These are phyloP conservation scores for Chironomus riparius DNA, from an alignment of 2,888 invertebrate genomes.

Conservation along the genomic window DNA sequence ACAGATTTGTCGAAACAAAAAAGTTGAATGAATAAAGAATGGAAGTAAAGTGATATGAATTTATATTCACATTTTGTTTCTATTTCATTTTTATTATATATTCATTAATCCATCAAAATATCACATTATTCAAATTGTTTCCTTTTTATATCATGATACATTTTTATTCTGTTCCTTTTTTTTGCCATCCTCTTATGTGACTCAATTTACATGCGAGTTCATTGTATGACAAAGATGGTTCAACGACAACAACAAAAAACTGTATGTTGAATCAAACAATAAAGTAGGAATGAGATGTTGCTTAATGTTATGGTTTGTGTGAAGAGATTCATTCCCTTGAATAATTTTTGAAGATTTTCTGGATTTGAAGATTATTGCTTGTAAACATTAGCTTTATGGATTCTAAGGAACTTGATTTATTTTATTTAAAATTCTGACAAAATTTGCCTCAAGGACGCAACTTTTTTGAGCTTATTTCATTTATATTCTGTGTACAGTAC, in stretches of 20 bases:
- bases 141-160: too few relatives aligned
- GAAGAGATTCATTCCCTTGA: background rate
- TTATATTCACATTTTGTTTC: background rate
- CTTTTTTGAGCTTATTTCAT: too few relatives aligned
- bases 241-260: too few relatives aligned
- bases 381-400: too few relatives aligned
- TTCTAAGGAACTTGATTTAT: too few relatives aligned
- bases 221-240: background rate
- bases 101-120: background rate
- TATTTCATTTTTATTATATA: background rate
- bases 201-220: background rate
- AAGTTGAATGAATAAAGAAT: background rate
- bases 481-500: too few relatives aligned
- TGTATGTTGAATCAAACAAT: background rate
- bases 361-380: too few relatives aligned
- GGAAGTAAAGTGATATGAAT: background rate
- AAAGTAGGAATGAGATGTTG: background rate
- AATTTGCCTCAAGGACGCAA: too few relatives aligned
- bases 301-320: background rate
- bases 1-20: background rate
- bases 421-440: too few relatives aligned
- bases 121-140: background rate
- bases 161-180: background rate
- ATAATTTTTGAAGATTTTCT: too few relatives aligned
- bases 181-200: background rate